Evolutionary conservation across 92 coral and sea anemone genomes (phyloP).

Genomic region (Phymanthus crucifer): DNA sequence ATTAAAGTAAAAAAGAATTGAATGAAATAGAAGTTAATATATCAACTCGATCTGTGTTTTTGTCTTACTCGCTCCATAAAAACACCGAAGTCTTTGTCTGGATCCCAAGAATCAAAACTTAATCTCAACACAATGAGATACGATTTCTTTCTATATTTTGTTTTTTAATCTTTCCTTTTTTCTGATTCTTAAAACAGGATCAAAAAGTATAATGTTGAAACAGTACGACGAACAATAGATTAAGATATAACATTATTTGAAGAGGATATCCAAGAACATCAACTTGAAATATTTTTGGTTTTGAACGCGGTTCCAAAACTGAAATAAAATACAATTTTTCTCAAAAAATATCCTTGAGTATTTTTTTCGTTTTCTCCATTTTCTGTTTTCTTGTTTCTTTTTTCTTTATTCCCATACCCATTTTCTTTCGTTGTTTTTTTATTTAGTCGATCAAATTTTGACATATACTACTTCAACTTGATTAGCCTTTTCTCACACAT

Average conservation of each 20-base stretch:
- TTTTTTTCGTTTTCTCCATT: too few species aligned
- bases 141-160: not conserved
- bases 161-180: not conserved
- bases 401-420: not conserved
- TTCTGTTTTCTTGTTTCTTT: not conserved
- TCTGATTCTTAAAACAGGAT: not conserved
- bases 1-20: not conserved
- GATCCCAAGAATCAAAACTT: not conserved
- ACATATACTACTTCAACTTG: not conserved
- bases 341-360: not conserved
- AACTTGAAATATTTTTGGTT: too few species aligned
- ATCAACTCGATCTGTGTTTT: not conserved
- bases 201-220: too few species aligned
- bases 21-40: not conserved
- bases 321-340: not conserved
- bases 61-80: not conserved
- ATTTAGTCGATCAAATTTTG: not conserved
- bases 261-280: too few species aligned
- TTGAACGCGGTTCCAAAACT: too few species aligned
- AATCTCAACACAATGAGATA: not conserved
- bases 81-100: not conserved
- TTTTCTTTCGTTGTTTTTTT: not conserved
- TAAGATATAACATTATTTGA: too few species aligned
- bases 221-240: too few species aligned
- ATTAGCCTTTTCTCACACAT: not conserved